Conservation (phyloP, 2,113 vertebrate species). For the Numida meleagris region DNA sequence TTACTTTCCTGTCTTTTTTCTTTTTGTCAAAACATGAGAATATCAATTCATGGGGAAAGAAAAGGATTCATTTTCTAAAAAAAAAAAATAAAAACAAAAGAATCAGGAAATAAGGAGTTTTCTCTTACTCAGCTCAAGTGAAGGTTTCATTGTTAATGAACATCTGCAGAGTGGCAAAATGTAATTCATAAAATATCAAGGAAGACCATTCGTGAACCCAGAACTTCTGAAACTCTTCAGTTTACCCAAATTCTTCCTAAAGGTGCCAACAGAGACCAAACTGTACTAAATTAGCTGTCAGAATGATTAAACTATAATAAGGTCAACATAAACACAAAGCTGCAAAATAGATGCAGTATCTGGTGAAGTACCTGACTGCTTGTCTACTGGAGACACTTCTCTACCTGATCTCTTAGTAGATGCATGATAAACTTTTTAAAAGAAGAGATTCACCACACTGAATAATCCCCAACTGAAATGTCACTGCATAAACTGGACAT, state of each 20-base stretch:
- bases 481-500: not conserved
- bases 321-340: not conserved
- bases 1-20: not conserved
- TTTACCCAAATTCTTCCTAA: not conserved
- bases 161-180: too few species aligned
- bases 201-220: not conserved
- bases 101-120: not conserved
- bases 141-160: not conserved
- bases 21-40: not conserved
- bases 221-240: not conserved
- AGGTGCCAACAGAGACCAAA: not conserved
- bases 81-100: not conserved
- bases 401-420: not conserved
- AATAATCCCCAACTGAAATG: not conserved
- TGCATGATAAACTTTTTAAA: not conserved
- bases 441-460: not conserved
- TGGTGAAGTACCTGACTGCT: not conserved
- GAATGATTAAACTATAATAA: not conserved
- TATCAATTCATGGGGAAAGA: not conserved
- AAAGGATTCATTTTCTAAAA: not conserved
- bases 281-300: not conserved
- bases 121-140: not conserved
- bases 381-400: not conserved
- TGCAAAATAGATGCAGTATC: not conserved
- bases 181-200: too few species aligned